Conservation (phyloP, 1,140 invertebrate genomes). For the Belonocnema kinseyi region DNA sequence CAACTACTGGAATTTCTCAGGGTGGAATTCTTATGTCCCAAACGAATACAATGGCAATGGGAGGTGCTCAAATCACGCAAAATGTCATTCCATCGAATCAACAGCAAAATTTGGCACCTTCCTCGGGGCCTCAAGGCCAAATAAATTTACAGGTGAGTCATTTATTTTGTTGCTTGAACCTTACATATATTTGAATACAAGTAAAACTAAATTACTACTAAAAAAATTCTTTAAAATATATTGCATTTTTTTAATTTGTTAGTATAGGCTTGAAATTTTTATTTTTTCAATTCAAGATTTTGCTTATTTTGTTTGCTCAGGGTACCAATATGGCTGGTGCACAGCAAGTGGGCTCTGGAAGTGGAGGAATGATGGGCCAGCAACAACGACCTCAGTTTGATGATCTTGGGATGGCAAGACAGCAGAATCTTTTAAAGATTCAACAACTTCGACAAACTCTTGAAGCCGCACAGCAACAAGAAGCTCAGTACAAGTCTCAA, state of each 20-base stretch:
- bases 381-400: conserved; percentile 75
- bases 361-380: conserved; percentile 71
- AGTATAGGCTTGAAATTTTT: no score
- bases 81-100: conserved; percentile 74
- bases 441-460: conserved; percentile 83
- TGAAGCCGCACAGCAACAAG: conserved; percentile 85
- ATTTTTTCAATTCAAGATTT: no score
- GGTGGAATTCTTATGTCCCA: conserved; percentile 79
- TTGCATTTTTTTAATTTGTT: conserved; percentile 1
- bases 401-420: conserved; percentile 79
- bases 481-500: conserved; percentile 85
- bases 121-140: conserved; percentile 72
- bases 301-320: conserved; percentile 39
- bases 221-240: not conserved
- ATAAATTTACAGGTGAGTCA: conserved; percentile 70
- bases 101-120: conserved; percentile 66
- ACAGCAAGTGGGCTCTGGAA: conserved; percentile 55
- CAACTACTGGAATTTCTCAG: conserved; percentile 72
- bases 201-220: no score
- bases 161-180: no score
- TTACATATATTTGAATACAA: no score
- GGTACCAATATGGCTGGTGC: conserved; percentile 59
- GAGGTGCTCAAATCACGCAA: conserved; percentile 79
- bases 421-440: conserved; percentile 82
- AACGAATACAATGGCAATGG: conserved; percentile 79